Evolutionary conservation across 2,888 invertebrate species (phyloP), one percentile per base, ranked within the genome.

Genomic region (Cryptocephalus primarius): DNA sequence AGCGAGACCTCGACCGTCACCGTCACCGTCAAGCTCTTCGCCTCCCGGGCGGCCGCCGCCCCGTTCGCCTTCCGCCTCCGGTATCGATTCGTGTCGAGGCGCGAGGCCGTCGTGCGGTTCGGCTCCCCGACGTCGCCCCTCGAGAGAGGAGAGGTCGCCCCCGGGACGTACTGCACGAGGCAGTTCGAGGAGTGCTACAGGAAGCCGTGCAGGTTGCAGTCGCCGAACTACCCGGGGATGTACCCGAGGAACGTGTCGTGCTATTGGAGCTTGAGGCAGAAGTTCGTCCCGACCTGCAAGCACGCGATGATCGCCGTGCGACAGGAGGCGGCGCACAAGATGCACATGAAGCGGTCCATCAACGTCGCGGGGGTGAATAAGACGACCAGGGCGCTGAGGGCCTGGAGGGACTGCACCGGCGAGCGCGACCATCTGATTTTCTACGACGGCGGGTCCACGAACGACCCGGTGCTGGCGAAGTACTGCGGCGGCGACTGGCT

Each of bases 221-320:
- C 88, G 55, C 91, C 92, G 44, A 91, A 91, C 71, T 92, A 89
- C 67, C 91, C 91, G 9, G 90, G 90, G 48, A 87, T 90, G 79
- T 85, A 85, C 61, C 85, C 84, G 8, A 74, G 92, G 54, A 93
- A 93, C 71, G 90, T 93, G 22, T 88, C 90, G 49, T 95, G 94
- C 70, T 85, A 88, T 68, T 89, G 90, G 78, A 88, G 87, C 53
- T 75, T 91, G 54, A 78, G 88, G 36, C 88, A 91, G 70, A 85
- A 88, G 67, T 83, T 83, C 63, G 84, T 88, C 52, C 88, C 90
- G 10, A 88, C 86, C 40, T 90, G 90, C 70, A 90, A 90, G 67
- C 88, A 89, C 70, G 90, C 91, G 34, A 89, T 91, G 86, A 86
- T 92, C 58, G 84, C 88, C 12, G 85, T 91, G 48, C 76, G 83